Evolutionary conservation across 1,140 invertebrate species (phyloP).

Genomic region (Drosophila parabipectinata): DNA sequence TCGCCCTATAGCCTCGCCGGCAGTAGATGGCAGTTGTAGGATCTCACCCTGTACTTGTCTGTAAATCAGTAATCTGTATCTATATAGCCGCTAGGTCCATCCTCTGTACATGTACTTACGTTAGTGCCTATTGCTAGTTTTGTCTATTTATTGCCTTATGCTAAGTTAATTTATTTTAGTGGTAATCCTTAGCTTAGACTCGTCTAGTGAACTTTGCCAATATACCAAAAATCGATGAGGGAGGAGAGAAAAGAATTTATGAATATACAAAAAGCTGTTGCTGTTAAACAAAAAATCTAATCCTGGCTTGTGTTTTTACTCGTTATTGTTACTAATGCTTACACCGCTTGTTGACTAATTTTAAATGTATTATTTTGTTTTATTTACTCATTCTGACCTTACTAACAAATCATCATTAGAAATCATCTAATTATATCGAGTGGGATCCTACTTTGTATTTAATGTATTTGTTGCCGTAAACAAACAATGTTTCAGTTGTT

Average conservation of each 20-base stretch:
- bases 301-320: slow-evolving; percentile 72
- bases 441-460: slow-evolving; percentile 22
- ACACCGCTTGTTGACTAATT: slow-evolving; percentile 64
- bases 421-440: not conserved
- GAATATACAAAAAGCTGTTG: slow-evolving; percentile 73
- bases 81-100: slow-evolving; percentile 19
- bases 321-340: slow-evolving; percentile 68
- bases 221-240: slow-evolving; percentile 50
- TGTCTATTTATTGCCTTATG: slow-evolving; percentile 74
- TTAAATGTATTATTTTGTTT: slow-evolving; percentile 19
- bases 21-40: slow-evolving; percentile 83
- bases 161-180: slow-evolving; percentile 73
- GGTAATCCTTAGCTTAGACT: slow-evolving; percentile 51
- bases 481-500: not conserved
- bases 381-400: slow-evolving; percentile 8
- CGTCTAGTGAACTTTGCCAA: slow-evolving; percentile 49
- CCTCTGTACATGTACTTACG: slow-evolving; percentile 53
- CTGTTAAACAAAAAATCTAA: slow-evolving; percentile 77
- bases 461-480: slow-evolving; percentile 1
- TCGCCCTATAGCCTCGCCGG: slow-evolving; percentile 80
- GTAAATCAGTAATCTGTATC: slow-evolving; percentile 43
- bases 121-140: slow-evolving; percentile 67
- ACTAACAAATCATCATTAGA: slow-evolving; percentile 12
- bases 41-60: slow-evolving; percentile 35
- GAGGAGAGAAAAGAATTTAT: slow-evolving; percentile 41